A percentile compares a stretch with the other conserved stretches of the same genome.
Conservation (phyloP, 2,888 invertebrate genomes). For the Tanytarsus gracilentus region DNA sequence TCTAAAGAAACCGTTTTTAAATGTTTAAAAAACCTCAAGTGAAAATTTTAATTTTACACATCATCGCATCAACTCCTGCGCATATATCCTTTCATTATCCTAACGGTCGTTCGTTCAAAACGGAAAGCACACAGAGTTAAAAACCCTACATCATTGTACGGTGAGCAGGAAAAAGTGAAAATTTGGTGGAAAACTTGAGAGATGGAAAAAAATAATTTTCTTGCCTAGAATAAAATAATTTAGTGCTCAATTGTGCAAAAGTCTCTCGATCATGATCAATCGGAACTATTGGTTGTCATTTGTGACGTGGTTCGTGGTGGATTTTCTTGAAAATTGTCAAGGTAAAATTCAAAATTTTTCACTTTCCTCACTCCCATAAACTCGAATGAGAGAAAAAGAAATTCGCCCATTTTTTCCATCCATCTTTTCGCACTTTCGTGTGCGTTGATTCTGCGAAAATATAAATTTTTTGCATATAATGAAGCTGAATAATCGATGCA, state of each 20-base stretch:
- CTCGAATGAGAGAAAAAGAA: background rate
- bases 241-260: slow-evolving; percentile 25
- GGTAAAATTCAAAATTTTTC: slow-evolving; percentile 5
- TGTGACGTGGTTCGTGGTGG: slow-evolving; percentile 13
- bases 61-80: no score
- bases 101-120: background rate
- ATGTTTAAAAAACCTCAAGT: no score
- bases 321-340: slow-evolving; percentile 19
- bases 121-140: background rate
- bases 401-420: background rate
- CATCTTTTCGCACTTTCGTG: slow-evolving; percentile 14
- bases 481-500: no score
- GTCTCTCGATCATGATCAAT: slow-evolving; percentile 11
- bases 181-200: slow-evolving; percentile 13
- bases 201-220: slow-evolving; percentile 11
- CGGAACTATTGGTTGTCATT: slow-evolving; percentile 19
- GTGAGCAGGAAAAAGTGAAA: background rate
- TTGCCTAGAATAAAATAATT: slow-evolving; percentile 2
- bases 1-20: no score
- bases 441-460: no score
- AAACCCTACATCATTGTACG: background rate
- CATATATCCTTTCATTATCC: no score
- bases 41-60: no score
- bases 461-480: no score
- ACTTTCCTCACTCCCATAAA: background rate